Percentiles rank a stretch among this genome's conserved stretches.
Evolutionary conservation across 2,113 vertebrate species (phyloP).

Genomic region (Narcine bancroftii): DNA sequence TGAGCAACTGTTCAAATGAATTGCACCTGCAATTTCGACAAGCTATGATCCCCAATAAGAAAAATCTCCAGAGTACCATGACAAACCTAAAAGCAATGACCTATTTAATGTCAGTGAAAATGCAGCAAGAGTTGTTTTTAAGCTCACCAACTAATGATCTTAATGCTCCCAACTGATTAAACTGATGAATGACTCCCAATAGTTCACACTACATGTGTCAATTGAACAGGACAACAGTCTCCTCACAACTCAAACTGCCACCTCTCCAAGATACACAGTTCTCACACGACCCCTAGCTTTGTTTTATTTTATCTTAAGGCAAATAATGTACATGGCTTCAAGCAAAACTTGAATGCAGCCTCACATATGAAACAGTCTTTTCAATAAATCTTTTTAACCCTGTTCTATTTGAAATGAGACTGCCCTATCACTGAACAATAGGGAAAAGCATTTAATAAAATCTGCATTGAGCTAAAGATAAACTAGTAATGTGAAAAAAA

Average conservation of each 20-base stretch:
- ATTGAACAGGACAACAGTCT: constrained; percentile 27
- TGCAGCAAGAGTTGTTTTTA: constrained; percentile 39
- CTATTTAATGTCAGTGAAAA: constrained; percentile 40
- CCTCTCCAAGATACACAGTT: constrained; percentile 25
- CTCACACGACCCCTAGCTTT: constrained; percentile 34
- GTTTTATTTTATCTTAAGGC: constrained; percentile 23
- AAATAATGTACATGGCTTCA: background rate
- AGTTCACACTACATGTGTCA: constrained; percentile 31
- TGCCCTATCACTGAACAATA: background rate
- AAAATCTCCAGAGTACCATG: constrained; percentile 37
- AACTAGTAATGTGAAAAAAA: constrained; percentile 19
- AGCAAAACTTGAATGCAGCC: background rate
- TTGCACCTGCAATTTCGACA: constrained; percentile 21
- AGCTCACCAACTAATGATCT: constrained; percentile 38
- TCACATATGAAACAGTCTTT: background rate
- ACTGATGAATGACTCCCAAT: constrained; percentile 39
- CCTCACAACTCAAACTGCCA: constrained; percentile 32
- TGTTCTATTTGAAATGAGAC: background rate
- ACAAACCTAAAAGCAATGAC: constrained; percentile 37
- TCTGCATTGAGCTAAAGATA: background rate
- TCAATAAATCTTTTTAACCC: background rate
- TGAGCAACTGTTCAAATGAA: constrained; percentile 10
- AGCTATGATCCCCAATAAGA: constrained; percentile 34
- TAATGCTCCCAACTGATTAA: constrained; percentile 37
- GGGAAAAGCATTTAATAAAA: constrained; percentile 35